phyloP scores from a whole-genome alignment of 1,140 invertebrate species.

The Meloidogyne exigua region DNA sequence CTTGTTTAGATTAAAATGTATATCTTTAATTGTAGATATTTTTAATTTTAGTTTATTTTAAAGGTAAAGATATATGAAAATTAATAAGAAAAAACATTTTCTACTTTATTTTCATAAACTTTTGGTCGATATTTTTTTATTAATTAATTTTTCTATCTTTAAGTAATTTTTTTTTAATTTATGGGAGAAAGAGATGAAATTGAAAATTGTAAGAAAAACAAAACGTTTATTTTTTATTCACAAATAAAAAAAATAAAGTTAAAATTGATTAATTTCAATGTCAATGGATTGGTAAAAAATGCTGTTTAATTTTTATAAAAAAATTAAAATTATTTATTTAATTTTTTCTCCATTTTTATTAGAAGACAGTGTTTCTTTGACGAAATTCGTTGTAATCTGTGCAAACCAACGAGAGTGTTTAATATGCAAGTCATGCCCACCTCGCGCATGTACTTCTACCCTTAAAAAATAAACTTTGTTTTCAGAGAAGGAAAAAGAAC shows the following conservation, averaged over 20 bases:
- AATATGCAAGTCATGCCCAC: constrained; percentile 57
- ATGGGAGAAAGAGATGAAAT: background rate
- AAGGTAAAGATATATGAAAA: no score
- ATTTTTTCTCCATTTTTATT: background rate
- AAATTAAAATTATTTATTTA: background rate
- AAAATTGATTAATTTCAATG: background rate
- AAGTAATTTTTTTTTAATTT: no score
- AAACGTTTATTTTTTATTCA: background rate
- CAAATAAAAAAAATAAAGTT: background rate
- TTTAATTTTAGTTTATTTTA: no score
- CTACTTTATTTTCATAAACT: no score
- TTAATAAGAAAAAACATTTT: no score
- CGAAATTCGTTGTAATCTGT: constrained; percentile 34
- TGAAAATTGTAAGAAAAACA: background rate
- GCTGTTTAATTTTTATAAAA: background rate
- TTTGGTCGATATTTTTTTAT: no score
- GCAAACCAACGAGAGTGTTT: constrained; percentile 62
- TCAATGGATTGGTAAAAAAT: background rate
- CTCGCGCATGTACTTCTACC: constrained; percentile 58
- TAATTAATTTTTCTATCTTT: no score
- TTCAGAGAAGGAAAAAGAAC: background rate
- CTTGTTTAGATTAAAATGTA: background rate
- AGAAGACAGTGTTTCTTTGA: background rate
- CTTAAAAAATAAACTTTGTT: constrained; percentile 42
- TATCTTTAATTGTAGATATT: no score